Evolutionary conservation across 2,797 vertebrate species (phyloP).

Genomic region (Sparus aurata): DNA sequence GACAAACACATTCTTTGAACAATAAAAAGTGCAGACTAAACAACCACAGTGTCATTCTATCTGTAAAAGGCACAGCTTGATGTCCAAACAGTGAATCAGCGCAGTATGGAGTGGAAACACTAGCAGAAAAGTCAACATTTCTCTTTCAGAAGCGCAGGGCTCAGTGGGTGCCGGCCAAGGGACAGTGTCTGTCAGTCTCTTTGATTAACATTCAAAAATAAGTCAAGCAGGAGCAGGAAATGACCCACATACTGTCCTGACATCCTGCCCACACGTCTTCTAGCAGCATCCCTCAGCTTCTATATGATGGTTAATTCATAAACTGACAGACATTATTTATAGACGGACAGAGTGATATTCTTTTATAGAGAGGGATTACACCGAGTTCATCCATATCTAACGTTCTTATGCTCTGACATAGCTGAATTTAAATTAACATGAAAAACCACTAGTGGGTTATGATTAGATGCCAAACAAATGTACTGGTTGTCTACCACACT

Average conservation of each 20-base stretch:
- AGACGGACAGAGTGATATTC: constrained; percentile 18
- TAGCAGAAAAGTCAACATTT: constrained; percentile 40
- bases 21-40: not conserved
- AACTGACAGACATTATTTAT: constrained; percentile 56
- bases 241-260: constrained; percentile 74
- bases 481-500: constrained; percentile 18
- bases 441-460: constrained; percentile 16
- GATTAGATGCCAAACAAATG: constrained; percentile 38
- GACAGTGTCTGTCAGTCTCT: constrained; percentile 62
- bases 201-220: constrained; percentile 75
- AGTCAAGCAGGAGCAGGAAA: constrained; percentile 63
- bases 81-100: constrained; percentile 32
- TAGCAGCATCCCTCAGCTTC: constrained; percentile 18
- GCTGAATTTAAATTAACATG: constrained; percentile 40
- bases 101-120: constrained; percentile 42
- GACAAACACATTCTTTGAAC: too few species aligned
- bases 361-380: constrained; percentile 31
- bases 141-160: constrained; percentile 34
- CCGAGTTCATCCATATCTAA: constrained; percentile 51
- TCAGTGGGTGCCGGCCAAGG: constrained; percentile 49
- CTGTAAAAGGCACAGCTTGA: constrained; percentile 20
- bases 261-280: constrained; percentile 42
- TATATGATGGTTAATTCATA: constrained; percentile 61
- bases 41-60: not conserved
- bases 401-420: constrained; percentile 22